phyloP scores from a whole-genome alignment of 2,113 vertebrate genomes.

The Ptychochromis oligacanthus region DNA sequence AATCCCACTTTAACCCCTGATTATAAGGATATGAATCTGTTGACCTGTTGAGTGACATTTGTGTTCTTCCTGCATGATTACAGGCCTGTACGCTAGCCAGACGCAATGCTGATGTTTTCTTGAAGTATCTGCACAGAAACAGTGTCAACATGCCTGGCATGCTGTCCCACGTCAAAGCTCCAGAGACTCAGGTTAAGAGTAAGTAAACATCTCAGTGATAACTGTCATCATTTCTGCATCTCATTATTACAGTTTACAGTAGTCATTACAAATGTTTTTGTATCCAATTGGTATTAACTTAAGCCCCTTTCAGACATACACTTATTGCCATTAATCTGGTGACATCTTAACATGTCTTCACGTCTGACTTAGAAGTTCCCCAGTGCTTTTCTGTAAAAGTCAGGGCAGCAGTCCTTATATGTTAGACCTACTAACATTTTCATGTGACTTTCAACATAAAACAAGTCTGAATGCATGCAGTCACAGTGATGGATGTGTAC shows the following conservation, averaged over 20 bases:
- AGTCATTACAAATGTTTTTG: background rate
- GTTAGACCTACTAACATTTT: background rate
- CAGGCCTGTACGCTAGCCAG: slow-evolving; percentile 96
- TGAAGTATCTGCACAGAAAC: slow-evolving; percentile 98
- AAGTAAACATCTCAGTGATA: slow-evolving; percentile 68
- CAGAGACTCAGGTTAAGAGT: slow-evolving; percentile 99
- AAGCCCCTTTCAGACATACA: background rate
- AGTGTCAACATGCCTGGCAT: slow-evolving; percentile 99
- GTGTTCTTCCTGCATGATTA: background rate
- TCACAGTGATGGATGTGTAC: background rate
- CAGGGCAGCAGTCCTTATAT: background rate
- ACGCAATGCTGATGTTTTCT: slow-evolving; percentile 97
- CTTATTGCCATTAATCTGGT: background rate
- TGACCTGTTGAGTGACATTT: background rate
- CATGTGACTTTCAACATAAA: background rate
- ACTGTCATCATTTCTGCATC: background rate
- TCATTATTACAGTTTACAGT: background rate
- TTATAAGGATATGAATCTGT: background rate
- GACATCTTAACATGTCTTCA: background rate
- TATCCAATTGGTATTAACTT: background rate
- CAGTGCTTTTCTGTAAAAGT: background rate
- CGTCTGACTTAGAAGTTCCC: background rate
- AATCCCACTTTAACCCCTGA: background rate
- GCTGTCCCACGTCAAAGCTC: slow-evolving; percentile 97
- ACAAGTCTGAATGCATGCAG: background rate